Base-by-base conservation (phyloP, 2,797 vertebrate genomes). In the Siniperca obscura region DNA sequence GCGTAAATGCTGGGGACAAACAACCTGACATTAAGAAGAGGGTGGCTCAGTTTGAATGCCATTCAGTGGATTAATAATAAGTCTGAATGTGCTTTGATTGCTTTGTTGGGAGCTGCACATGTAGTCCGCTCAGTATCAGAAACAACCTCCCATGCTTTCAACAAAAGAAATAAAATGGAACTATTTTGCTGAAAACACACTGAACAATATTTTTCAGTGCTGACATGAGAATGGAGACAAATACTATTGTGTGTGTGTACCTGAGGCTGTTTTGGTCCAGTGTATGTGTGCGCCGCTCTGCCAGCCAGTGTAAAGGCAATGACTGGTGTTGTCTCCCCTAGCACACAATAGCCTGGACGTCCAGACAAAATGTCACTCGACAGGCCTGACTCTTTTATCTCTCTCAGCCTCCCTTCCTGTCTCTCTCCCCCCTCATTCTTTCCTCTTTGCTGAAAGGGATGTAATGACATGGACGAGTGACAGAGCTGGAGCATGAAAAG, bases 311-410 rank as follows among this genome's bases (percentile, higher is more conserved):
- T 74, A 78, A 90, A 73, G 76, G 74, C 69, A 70, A 19, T 76
- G 90, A 87, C 91, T 89, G 85, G 86, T 90, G 86, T 88, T 87
- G 84, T 86, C 91, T 88, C 82, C 86, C 27, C 27, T 3, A 76
- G 86, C 86, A 74, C 78, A 90, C 87, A 91, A 85, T 75, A 79
- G 87, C 81, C 80, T 44, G 84, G 69, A 84, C 85, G 11, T 66
- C 8, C 19, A 82, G 86, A 91, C 85, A 77, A 86, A 91, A 92
- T 89, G 89, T 91, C 87, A 85, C 77, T 85, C 53, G 87, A 91
- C 90, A 91, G 86, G 78, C 82, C 76, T 30, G 69, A 67, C 91
- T 80, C 76, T 81, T 80, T 69, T 74, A 12, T 82, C 78, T 69
- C 50, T 86, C 78, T 36, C 71, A 10, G 13, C 56, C 75, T 81